Conservation (phyloP, 35 echinoderm and acorn worm genomes). For the Diadema setosum region DNA sequence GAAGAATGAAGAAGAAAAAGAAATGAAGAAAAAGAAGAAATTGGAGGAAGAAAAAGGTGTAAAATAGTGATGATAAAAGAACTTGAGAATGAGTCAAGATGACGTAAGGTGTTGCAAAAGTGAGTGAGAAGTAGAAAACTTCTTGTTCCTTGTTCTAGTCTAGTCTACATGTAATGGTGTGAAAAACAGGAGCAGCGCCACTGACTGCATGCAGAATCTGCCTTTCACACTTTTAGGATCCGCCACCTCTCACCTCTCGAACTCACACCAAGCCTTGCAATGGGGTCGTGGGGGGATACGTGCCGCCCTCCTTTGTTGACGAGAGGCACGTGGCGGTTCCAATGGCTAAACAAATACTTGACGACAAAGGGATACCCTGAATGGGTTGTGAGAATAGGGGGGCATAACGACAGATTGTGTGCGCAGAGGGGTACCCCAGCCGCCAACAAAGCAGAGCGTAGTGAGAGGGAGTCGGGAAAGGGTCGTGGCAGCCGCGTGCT, state of each 20-base stretch:
- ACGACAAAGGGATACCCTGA: background rate
- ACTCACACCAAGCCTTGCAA: too few relatives aligned
- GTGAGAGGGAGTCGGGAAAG: background rate
- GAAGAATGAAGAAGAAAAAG: background rate
- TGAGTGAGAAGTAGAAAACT: too few relatives aligned
- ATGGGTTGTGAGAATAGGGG: background rate
- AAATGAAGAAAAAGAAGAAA: background rate
- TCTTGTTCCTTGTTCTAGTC: too few relatives aligned
- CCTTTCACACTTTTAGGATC: too few relatives aligned
- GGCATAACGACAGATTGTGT: background rate
- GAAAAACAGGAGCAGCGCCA: background rate
- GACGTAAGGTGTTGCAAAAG: background rate
- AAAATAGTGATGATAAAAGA: background rate
- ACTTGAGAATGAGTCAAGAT: background rate
- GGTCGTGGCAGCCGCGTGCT: too few relatives aligned
- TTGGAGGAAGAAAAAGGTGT: background rate
- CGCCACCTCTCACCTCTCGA: too few relatives aligned
- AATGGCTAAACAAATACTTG: background rate
- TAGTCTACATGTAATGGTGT: too few relatives aligned
- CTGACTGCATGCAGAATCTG: background rate
- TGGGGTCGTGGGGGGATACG: too few relatives aligned
- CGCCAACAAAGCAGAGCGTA: background rate
- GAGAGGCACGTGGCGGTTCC: background rate
- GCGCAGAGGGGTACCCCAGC: background rate
- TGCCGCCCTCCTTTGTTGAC: background rate